Percentiles rank a stretch among this genome's conserved stretches.
Conservation (phyloP, 2,113 vertebrate species). For the Coreoperca whiteheadi region DNA sequence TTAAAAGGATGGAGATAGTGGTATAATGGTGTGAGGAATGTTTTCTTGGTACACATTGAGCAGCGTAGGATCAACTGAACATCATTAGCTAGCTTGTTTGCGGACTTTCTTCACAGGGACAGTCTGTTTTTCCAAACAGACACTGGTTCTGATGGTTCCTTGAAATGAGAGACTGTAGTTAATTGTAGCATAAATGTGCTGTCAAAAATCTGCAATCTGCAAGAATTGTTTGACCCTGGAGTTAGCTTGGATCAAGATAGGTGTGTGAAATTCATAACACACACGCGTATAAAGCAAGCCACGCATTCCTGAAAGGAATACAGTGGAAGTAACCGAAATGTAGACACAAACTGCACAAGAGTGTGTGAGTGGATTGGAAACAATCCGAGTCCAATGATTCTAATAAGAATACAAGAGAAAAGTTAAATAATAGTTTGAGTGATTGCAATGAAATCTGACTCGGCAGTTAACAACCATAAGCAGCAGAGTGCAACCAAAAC, state of each 20-base stretch:
- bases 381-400: not conserved
- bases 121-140: not conserved
- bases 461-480: constrained; percentile 13
- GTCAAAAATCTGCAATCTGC: not conserved
- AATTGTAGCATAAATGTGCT: not conserved
- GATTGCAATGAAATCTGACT: constrained; percentile 28
- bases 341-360: not conserved
- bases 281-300: not conserved
- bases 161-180: not conserved
- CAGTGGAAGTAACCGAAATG: not conserved
- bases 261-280: not conserved
- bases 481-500: not conserved
- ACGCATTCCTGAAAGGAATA: not conserved
- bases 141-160: not conserved
- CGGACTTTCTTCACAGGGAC: not conserved
- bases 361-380: not conserved
- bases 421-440: not conserved
- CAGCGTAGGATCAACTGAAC: not conserved
- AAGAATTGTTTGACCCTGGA: not conserved
- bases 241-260: not conserved
- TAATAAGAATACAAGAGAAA: not conserved
- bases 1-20: not conserved
- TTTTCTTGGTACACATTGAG: not conserved
- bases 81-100: not conserved
- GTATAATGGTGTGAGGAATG: not conserved